Evolutionary conservation across 2,888 invertebrate species (phyloP).

Genomic region (Macrosoma leucophasiata): DNA sequence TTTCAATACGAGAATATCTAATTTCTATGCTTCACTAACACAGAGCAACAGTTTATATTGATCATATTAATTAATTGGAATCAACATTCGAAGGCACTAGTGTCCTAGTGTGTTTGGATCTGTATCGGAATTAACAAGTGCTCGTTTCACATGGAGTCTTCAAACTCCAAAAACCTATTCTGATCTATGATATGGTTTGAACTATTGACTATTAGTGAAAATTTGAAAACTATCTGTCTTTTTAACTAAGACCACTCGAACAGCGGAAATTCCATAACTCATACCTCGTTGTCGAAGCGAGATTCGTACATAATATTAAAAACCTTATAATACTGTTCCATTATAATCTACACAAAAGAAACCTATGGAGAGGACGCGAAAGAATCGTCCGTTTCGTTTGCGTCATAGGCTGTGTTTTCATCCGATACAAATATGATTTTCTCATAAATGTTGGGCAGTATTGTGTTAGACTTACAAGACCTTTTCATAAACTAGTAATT

Average conservation of each 20-base stretch:
- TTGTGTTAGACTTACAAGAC: conserved; percentile 60
- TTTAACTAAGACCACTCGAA: conserved; percentile 25
- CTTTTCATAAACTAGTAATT: conserved; percentile 62
- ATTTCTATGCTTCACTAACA: conserved; percentile 58
- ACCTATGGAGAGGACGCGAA: conserved; percentile 26
- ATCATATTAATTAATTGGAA: conserved; percentile 26
- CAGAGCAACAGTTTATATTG: conserved; percentile 47
- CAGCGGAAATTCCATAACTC: conserved; percentile 14
- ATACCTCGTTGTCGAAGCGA: conserved; percentile 18
- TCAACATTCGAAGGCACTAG: conserved; percentile 60
- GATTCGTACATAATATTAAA: conserved; percentile 34
- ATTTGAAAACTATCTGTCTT: conserved; percentile 48
- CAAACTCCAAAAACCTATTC: conserved; percentile 20
- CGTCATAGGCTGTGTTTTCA: conserved; percentile 23
- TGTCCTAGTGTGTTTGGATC: conserved; percentile 50
- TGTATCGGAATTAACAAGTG: conserved; percentile 7
- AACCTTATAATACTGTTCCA: conserved; percentile 53
- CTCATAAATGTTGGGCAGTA: conserved; percentile 59
- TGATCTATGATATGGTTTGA: conserved; percentile 59
- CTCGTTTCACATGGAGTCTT: conserved; percentile 1
- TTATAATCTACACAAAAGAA: conserved; percentile 42
- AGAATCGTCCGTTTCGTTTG: conserved; percentile 8
- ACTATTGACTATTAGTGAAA: conserved; percentile 56
- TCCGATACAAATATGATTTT: conserved; percentile 49
- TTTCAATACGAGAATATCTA: conserved; percentile 33